Conservation (phyloP, 2,113 vertebrate genomes). For the Saccopteryx bilineata region DNA sequence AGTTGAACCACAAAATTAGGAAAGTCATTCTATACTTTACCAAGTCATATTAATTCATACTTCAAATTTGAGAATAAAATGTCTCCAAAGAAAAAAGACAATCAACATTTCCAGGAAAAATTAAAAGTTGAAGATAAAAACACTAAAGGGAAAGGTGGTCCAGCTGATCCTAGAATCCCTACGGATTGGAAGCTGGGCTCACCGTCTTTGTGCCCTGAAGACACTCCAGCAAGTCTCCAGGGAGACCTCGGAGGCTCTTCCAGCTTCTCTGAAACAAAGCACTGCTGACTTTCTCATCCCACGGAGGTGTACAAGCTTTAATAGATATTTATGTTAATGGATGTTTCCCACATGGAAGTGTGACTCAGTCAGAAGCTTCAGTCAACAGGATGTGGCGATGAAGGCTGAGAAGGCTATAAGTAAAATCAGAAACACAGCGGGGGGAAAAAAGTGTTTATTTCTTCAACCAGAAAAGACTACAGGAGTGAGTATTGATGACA, state of each 20-base stretch:
- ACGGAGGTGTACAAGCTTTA: slow-evolving; percentile 92
- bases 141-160: slow-evolving; percentile 54
- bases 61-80: slow-evolving; percentile 87
- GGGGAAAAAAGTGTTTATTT: slow-evolving; percentile 91
- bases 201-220: not conserved
- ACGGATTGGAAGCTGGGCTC: slow-evolving; percentile 64
- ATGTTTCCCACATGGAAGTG: slow-evolving; percentile 91
- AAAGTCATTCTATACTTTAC: slow-evolving; percentile 93
- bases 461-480: slow-evolving; percentile 96
- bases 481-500: slow-evolving; percentile 94
- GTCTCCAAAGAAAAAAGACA: slow-evolving; percentile 83
- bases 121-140: slow-evolving; percentile 42
- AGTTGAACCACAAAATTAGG: slow-evolving; percentile 91
- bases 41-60: slow-evolving; percentile 94
- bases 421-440: slow-evolving; percentile 88
- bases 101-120: slow-evolving; percentile 62
- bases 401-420: slow-evolving; percentile 83
- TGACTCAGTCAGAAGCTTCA: slow-evolving; percentile 86
- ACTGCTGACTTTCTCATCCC: slow-evolving; percentile 93
- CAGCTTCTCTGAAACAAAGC: slow-evolving; percentile 89
- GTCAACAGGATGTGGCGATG: slow-evolving; percentile 70
- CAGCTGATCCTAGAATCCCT: slow-evolving; percentile 8
- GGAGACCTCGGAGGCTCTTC: slow-evolving; percentile 67
- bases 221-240: slow-evolving; percentile 50
- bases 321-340: slow-evolving; percentile 93